Evolutionary conservation across 2,113 vertebrate genomes (phyloP), one percentile per base, ranked within the genome.

Genomic region (Eptatretus burgeri): DNA sequence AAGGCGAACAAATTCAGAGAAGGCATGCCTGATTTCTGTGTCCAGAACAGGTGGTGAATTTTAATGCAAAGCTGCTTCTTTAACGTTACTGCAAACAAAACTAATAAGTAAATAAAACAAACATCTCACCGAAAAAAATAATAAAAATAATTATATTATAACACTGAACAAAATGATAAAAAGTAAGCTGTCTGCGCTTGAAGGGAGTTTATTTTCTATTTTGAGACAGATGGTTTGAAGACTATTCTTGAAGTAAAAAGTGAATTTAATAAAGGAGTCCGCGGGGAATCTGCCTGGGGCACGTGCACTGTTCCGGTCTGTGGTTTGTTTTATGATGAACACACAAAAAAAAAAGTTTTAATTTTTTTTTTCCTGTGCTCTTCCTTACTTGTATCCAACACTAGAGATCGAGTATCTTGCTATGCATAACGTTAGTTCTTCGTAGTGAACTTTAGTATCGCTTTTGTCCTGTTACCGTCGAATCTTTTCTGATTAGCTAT

Each of bases 391-490:
- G n/a, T 60, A 60, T 17, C n/a, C 56, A 60, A n/a, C 56, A 17
- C n/a, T 9, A 60, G 56, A 60, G 20, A 17, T 20, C 20, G 56
- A n/a, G 56, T 60, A 60, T 17, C 56, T 60, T 60, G 56, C 56
- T 60, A 60, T 60, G 56, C 56, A 60, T 60, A 60, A 60, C 56
- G 20, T 17, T 60, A 60, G 56, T 20, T 60, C 56, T 60, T 60
- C 20, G 56, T 60, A 60, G 56, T 60, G 56, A 60, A 60, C 27
- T 41, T 60, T 60, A 60, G 56, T 17, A 60, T 60, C 20, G 56
- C 56, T 60, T 60, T 60, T 60, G 56, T 60, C 56, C 20, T 60
- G n/a, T 60, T 20, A 17, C 20, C 20, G 56, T 60, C 56, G 56
- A 17, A 60, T 20, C n/a, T 60, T 60, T 60, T 60, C 56, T 60